Percentiles rank a stretch among this genome's conserved stretches.
Evolutionary conservation across 2,888 invertebrate species (phyloP).

Genomic region (Toxonevra muliebris): DNA sequence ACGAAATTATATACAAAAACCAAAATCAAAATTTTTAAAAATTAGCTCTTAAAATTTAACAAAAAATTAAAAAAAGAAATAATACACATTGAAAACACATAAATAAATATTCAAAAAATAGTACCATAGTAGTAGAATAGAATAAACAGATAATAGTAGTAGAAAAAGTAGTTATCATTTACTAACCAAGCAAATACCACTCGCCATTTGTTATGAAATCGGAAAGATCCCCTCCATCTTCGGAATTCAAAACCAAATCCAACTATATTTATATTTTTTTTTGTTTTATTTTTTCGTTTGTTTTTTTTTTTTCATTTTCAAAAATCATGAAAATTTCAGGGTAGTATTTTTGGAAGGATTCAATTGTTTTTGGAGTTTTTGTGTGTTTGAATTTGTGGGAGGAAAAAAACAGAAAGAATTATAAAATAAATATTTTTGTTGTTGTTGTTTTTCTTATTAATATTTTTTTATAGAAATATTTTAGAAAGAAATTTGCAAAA

Average conservation of each 20-base stretch:
- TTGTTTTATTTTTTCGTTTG: conserved; percentile 31
- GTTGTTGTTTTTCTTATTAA: conserved; percentile 19
- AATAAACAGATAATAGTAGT: conserved; percentile 34
- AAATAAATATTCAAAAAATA: conserved; percentile 29
- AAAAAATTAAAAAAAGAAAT: neutral
- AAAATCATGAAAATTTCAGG: conserved; percentile 38
- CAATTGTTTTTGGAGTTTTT: conserved; percentile 35
- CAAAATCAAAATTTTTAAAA: too few species aligned
- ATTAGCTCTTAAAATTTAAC: too few species aligned
- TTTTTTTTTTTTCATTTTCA: conserved; percentile 30
- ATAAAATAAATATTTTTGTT: conserved; percentile 12
- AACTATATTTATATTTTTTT: conserved; percentile 70
- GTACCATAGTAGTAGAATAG: conserved; percentile 26
- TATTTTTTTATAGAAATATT: conserved; percentile 24
- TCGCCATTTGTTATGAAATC: conserved; percentile 99
- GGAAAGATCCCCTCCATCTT: conserved; percentile 92
- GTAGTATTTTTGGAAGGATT: conserved; percentile 40
- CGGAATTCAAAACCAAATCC: conserved; percentile 94
- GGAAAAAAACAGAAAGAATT: conserved; percentile 25
- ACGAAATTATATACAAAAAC: too few species aligned
- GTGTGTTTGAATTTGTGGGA: conserved; percentile 19
- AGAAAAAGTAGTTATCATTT: conserved; percentile 50
- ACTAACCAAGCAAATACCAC: conserved; percentile 98
- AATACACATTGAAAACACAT: conserved; percentile 13
- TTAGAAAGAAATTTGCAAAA: conserved; percentile 25